phyloP scores from a whole-genome alignment of 2,797 vertebrate genomes.

The Taeniopygia guttata region DNA sequence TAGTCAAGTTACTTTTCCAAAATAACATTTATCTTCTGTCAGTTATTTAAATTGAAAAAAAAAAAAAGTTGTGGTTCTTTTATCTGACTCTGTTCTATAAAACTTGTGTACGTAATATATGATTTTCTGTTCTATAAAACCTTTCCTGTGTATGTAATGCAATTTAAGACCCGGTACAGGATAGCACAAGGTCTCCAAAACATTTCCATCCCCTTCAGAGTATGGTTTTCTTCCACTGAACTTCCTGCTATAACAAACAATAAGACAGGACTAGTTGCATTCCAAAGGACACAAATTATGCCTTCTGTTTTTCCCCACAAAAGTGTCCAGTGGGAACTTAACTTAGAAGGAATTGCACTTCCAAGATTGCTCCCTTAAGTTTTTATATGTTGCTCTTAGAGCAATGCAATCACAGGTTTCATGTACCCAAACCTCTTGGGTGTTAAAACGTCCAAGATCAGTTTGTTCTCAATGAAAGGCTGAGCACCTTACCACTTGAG shows the following conservation, averaged over 20 bases:
- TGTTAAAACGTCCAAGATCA: neutral
- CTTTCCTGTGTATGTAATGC: accelerated
- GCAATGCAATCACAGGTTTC: neutral
- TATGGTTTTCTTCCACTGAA: neutral
- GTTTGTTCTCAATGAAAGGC: neutral
- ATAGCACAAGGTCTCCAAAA: neutral
- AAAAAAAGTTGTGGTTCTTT: neutral
- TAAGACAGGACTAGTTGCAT: neutral
- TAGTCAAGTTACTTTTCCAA: neutral
- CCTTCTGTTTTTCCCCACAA: accelerated
- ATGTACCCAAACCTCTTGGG: neutral
- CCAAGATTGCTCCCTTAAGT: neutral
- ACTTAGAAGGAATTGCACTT: neutral
- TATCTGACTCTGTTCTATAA: neutral
- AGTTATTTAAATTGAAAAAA: neutral
- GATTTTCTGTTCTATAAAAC: neutral
- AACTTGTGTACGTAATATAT: accelerated
- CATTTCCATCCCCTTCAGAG: neutral
- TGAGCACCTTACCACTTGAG: neutral
- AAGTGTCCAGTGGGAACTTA: neutral
- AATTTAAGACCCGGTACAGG: neutral
- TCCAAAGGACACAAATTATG: neutral
- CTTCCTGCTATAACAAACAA: neutral
- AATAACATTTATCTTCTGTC: neutral
- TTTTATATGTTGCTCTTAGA: neutral